Percentiles rank a stretch among this genome's conserved stretches.
Evolutionary conservation across 2,113 vertebrate species (phyloP).

Genomic region (Oreochromis spilurus): DNA sequence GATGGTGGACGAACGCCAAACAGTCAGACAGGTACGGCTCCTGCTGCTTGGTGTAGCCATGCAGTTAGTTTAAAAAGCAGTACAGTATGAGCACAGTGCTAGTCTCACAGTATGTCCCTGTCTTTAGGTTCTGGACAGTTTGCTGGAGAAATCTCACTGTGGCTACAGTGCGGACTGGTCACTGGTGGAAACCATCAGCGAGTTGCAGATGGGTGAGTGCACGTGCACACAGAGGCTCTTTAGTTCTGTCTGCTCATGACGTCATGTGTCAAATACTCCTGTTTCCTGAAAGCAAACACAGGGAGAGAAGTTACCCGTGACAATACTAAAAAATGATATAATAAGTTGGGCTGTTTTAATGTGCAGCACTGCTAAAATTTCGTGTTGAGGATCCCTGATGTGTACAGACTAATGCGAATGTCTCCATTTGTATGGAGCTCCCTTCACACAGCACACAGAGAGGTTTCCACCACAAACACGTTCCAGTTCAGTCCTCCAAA

Average conservation of each 20-base stretch:
- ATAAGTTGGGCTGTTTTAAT: not conserved
- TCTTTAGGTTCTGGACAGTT: constrained; percentile 83
- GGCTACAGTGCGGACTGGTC: constrained; percentile 97
- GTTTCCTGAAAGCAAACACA: not conserved
- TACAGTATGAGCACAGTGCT: not conserved
- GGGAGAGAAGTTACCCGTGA: not conserved
- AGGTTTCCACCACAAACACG: not conserved
- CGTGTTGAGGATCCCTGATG: not conserved
- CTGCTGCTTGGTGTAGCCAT: not conserved
- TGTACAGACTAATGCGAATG: not conserved
- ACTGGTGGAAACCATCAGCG: constrained; percentile 89
- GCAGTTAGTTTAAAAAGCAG: not conserved
- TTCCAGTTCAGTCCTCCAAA: not conserved
- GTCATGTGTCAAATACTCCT: not conserved
- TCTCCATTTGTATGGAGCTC: not conserved
- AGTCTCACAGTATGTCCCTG: not conserved
- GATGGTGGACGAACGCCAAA: constrained; percentile 99
- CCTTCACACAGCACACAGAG: not conserved
- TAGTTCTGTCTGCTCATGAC: not conserved
- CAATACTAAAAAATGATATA: not conserved
- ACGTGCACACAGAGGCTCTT: not conserved
- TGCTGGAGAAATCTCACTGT: constrained; percentile 97
- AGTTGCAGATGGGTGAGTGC: constrained; percentile 93
- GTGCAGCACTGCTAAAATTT: not conserved
- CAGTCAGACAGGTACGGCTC: constrained; percentile 82